A percentile compares a stretch with the other conserved stretches of the same genome.
These are phyloP conservation scores for Cephalotes varians DNA, from an alignment of 2,888 invertebrate species.

Conservation along the genomic window DNA sequence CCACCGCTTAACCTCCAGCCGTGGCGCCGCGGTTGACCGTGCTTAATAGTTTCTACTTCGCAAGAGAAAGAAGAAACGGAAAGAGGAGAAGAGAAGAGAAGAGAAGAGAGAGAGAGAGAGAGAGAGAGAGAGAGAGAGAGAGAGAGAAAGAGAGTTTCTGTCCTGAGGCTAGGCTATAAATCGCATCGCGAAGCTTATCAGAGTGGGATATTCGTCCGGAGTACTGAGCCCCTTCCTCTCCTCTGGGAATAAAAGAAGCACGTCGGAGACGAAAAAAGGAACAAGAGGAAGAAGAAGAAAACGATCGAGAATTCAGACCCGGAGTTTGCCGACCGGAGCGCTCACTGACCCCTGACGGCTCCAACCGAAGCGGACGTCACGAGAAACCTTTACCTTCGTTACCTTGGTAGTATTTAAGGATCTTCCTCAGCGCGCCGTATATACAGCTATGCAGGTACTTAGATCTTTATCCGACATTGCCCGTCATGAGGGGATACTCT, in stretches of 20 bases:
- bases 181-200: conserved; percentile 78
- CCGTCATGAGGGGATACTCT: conserved; percentile 74
- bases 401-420: conserved; percentile 78
- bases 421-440: conserved; percentile 73
- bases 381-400: conserved; percentile 79
- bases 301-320: conserved; percentile 77
- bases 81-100: background rate
- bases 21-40: conserved; percentile 64
- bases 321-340: conserved; percentile 76
- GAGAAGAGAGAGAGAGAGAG: conserved; percentile 45
- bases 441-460: conserved; percentile 73
- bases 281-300: conserved; percentile 54
- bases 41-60: conserved; percentile 81
- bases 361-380: conserved; percentile 75
- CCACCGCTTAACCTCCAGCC: conserved; percentile 56
- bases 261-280: conserved; percentile 49
- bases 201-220: conserved; percentile 78
- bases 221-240: conserved; percentile 51
- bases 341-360: conserved; percentile 80
- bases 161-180: conserved; percentile 82
- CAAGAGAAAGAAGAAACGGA: conserved; percentile 53
- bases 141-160: conserved; percentile 62
- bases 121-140: background rate
- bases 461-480: conserved; percentile 76
- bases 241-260: conserved; percentile 38